phyloP scores from a whole-genome alignment of 1,140 invertebrate genomes.

The Drosophila virilis region DNA sequence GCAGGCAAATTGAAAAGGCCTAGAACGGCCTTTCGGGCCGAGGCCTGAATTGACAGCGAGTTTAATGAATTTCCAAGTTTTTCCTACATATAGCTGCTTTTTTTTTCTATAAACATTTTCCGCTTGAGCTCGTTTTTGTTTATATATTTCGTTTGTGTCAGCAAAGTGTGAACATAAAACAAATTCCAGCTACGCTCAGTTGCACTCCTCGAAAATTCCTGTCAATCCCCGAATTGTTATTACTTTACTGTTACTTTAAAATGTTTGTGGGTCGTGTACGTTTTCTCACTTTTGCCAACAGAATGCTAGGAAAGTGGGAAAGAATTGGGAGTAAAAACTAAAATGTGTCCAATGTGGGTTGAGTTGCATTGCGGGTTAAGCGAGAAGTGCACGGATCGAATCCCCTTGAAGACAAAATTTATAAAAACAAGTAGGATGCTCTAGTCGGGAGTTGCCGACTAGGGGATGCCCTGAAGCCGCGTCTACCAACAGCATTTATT shows the following conservation, averaged over 20 bases:
- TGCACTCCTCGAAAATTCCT: constrained; percentile 7
- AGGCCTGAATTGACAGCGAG: constrained; percentile 30
- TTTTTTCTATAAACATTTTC: constrained; percentile 27
- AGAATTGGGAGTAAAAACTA: no score
- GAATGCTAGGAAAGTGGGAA: no score
- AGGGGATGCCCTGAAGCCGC: no score
- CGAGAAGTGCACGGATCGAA: no score
- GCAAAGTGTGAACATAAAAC: constrained; percentile 25
- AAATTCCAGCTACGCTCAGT: constrained; percentile 16
- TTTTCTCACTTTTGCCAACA: background rate
- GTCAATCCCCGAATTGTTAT: constrained; percentile 12
- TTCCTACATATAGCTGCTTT: background rate
- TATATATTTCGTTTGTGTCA: constrained; percentile 1
- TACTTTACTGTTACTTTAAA: constrained; percentile 10
- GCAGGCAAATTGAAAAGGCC: constrained; percentile 61
- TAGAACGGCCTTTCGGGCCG: constrained; percentile 16
- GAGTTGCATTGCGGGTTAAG: no score
- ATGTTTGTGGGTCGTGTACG: background rate
- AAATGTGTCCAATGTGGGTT: no score
- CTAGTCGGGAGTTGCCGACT: no score
- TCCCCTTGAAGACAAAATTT: no score
- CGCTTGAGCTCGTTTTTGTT: constrained; percentile 1
- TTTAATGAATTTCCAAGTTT: constrained; percentile 49
- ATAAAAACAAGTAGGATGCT: no score
- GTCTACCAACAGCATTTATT: no score